Conservation (phyloP, 2,113 vertebrate genomes). For the Mesitornis unicolor region DNA sequence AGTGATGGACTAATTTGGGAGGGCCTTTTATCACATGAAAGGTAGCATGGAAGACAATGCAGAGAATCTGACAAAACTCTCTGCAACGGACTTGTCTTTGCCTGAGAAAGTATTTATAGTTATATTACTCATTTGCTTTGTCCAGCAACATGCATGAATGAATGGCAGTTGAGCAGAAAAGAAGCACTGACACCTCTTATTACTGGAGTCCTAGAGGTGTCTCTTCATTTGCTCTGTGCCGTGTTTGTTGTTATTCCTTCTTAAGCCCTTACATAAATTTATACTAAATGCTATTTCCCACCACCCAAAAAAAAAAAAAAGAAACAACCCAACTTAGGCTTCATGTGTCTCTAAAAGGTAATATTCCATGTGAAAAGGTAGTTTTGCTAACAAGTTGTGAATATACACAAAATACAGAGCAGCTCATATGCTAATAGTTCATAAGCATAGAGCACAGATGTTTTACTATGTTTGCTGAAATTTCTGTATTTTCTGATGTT, state of each 20-base stretch:
- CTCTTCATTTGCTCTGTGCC: not conserved
- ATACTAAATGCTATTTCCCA: not conserved
- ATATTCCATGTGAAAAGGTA: not conserved
- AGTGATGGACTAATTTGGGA: not conserved
- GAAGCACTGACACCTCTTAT: not conserved
- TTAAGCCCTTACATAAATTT: not conserved
- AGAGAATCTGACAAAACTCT: not conserved
- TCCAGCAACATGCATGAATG: not conserved
- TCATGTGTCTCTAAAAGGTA: not conserved
- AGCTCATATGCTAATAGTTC: not conserved
- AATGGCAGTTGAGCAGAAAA: not conserved
- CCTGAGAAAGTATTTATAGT: not conserved
- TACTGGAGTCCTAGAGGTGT: not conserved
- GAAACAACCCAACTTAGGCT: not conserved
- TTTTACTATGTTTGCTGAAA: not conserved
- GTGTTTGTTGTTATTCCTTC: not conserved
- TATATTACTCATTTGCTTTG: not conserved
- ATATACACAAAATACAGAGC: not conserved
- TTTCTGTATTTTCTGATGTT: not conserved
- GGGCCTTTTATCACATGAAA: not conserved
- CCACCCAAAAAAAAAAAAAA: not conserved
- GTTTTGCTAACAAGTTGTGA: not conserved
- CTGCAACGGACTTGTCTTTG: not conserved
- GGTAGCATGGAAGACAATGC: not conserved
- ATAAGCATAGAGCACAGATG: accelerated